phyloP scores from a whole-genome alignment of 2,113 vertebrate genomes.

The Mirounga angustirostris region DNA sequence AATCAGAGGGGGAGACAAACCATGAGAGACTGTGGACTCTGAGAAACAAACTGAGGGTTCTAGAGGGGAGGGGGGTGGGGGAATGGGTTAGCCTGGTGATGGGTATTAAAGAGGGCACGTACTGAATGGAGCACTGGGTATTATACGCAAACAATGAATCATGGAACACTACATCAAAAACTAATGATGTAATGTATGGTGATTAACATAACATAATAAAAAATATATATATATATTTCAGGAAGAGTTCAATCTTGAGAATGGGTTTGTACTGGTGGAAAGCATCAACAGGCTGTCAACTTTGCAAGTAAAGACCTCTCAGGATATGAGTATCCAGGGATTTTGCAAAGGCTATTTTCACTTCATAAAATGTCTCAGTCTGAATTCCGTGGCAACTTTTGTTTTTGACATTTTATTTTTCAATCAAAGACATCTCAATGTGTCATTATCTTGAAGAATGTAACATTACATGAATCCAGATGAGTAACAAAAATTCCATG shows the following conservation, averaged over 20 bases:
- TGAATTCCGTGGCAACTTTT: conserved; percentile 72
- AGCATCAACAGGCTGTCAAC: conserved; percentile 35
- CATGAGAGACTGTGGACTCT: too few species aligned
- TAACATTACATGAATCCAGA: not conserved
- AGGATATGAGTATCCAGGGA: conserved; percentile 61
- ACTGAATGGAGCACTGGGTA: too few species aligned
- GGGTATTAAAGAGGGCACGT: too few species aligned
- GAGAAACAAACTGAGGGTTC: too few species aligned
- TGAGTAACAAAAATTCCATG: not conserved
- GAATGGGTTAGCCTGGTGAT: too few species aligned
- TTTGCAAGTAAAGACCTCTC: conserved; percentile 71
- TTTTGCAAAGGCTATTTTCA: conserved; percentile 81
- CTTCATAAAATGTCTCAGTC: conserved; percentile 79
- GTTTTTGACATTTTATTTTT: conserved; percentile 64
- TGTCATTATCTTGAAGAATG: conserved; percentile 34
- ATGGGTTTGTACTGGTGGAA: conserved; percentile 60
- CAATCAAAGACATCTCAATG: not conserved
- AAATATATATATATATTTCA: not conserved
- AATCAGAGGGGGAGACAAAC: too few species aligned
- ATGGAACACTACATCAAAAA: too few species aligned
- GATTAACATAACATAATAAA: too few species aligned
- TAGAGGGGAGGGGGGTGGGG: too few species aligned
- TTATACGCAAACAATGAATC: too few species aligned
- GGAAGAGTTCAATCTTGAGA: conserved; percentile 60
- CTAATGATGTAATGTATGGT: too few species aligned